Evolutionary conservation across 2,888 invertebrate species (phyloP), one percentile per base, ranked within the genome.

Genomic region (Acronicta aceris): DNA sequence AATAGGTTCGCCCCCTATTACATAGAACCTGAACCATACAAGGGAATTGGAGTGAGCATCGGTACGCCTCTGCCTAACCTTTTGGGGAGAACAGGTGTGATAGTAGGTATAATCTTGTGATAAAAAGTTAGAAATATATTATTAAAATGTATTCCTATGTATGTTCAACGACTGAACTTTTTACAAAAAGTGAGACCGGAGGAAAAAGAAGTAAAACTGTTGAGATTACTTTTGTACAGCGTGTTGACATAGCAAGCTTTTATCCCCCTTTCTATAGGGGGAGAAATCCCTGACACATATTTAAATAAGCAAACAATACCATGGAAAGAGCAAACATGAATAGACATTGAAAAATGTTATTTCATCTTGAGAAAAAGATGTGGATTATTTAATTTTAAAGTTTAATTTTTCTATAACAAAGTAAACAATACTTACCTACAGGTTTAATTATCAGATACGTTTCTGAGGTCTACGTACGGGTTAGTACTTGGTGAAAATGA

Each of bases 211-310:
- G 81, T 78, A 84, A 91, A 90, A 89, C 88, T 86, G 88, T 89
- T 87, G 82, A 89, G 90, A 91, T 93, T 93, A 93, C 92, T 92
- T 92, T 90, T 90, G 83, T 88, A 86, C 85, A 86, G 81, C 80
- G 86, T 92, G 88, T 94, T 93, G 92, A 93, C 92, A 91, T 88
- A 90, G 89, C 82, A 89, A 82, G 93, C 94, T 94, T 93, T 94
- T 94, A 94, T 90, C 93, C 87, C 89, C 91, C 92, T 89, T 91
- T 89, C 89, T 88, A 84, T 82, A 89, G 59, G 70, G 89, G 91
- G 88, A 87, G 87, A 91, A 92, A 92, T 89, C 92, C 88, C 88
- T 89, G 89, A 91, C 92, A 92, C 89, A 91, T 91, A 94, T 93
- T 94, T 94, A 93, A 92, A 94, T 91, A 93, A 86, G 88, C 89